Evolutionary conservation across 2,888 invertebrate species (phyloP).

Genomic region (Hipparchia semele): DNA sequence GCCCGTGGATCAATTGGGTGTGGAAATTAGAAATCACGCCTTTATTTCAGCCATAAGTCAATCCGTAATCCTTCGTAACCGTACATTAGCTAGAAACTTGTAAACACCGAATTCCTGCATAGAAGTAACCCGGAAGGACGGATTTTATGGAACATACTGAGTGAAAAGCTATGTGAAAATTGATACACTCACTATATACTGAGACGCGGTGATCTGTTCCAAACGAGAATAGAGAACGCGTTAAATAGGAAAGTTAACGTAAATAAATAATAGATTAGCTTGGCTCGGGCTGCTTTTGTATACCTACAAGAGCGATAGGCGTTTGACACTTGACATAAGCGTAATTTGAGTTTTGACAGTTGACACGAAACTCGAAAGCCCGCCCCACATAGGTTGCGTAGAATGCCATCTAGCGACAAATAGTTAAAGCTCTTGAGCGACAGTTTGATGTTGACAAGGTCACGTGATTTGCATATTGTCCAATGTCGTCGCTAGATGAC

Average conservation of each 20-base stretch:
- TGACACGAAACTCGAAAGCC: constrained; percentile 41
- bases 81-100: constrained; percentile 41
- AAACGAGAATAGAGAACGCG: constrained; percentile 54
- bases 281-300: constrained; percentile 73
- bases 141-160: constrained; percentile 65
- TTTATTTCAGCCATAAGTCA: constrained; percentile 50
- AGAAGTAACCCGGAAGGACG: constrained; percentile 61
- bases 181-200: constrained; percentile 57
- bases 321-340: constrained; percentile 52
- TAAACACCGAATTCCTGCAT: constrained; percentile 61
- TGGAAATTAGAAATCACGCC: constrained; percentile 49
- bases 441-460: constrained; percentile 14
- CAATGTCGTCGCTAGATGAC: constrained; percentile 59
- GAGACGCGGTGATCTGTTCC: constrained; percentile 51
- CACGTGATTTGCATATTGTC: constrained; percentile 60
- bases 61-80: constrained; percentile 31
- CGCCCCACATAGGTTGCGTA: not conserved
- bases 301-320: constrained; percentile 59
- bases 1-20: constrained; percentile 49
- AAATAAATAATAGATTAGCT: constrained; percentile 80
- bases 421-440: constrained; percentile 35
- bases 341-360: constrained; percentile 43
- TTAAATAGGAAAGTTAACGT: constrained; percentile 66
- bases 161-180: constrained; percentile 62
- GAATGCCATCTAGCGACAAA: constrained; percentile 64